Evolutionary conservation across 2,888 invertebrate genomes (phyloP), one percentile per base, ranked within the genome.

Genomic region (Sturmia bella): DNA sequence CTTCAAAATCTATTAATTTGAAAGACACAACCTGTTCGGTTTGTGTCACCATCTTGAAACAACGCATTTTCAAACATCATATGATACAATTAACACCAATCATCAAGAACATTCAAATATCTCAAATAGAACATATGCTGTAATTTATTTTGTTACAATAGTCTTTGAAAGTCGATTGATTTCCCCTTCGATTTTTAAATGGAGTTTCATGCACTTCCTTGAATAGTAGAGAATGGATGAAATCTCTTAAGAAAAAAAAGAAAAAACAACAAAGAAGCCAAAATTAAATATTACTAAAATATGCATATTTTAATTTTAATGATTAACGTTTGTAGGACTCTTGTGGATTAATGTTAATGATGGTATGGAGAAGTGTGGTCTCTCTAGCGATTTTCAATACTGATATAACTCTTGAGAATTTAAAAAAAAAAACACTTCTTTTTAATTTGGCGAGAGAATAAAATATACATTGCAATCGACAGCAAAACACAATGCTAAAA

Each of bases 181-280:
- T n/a, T n/a, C n/a, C n/a, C n/a, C n/a, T n/a, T n/a, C n/a, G n/a
- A n/a, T 27, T 27, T 27, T 27, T 6, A 27, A 27, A 61, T 21
- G 21, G 17, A 17, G 45, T 68, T 61, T 61, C n/a, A 54, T 50
- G 37, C 15, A 64, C 61, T 80, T 80, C 68, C 68, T 54, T 56
- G 39, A 69, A 54, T 37, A 68, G 12, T 61, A n/a, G n/a, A n/a
- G n/a, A n/a, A n/a, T n/a, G n/a, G n/a, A n/a, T n/a, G n/a, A n/a
- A n/a, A n/a, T n/a, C n/a, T n/a, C n/a, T n/a, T n/a, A n/a, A n/a
- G n/a, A n/a, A n/a, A n/a, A n/a, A n/a, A n/a, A n/a, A n/a, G n/a
- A 5, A 32, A 56, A 32, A 11, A 4, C 1, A 13, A 24, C n/a
- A 15, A 54, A 63, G 27, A 27, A 17, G 13, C 17, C n/a, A 63